A percentile compares a stretch with the other conserved stretches of the same genome.
Evolutionary conservation across 2,797 vertebrate species (phyloP).

Genomic region (Hoplostethus mediterraneus): DNA sequence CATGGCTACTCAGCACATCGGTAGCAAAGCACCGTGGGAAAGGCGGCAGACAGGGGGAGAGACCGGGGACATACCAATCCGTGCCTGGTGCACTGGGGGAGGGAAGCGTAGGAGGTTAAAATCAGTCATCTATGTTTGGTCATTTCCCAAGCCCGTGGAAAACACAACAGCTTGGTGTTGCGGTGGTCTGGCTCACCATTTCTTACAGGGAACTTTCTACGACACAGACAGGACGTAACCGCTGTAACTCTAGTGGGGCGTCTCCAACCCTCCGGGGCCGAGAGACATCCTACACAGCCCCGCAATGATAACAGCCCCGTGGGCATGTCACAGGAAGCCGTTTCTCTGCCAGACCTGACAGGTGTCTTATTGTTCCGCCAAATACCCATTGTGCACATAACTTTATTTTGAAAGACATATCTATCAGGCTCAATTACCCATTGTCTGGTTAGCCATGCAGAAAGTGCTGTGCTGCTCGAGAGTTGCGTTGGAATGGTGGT

Average conservation of each 20-base stretch:
- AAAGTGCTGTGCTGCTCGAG: conserved; percentile 26
- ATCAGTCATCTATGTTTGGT: conserved; percentile 34
- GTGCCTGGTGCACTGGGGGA: conserved; percentile 1
- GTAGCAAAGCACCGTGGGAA: conserved; percentile 68
- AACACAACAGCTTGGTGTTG: conserved; percentile 23
- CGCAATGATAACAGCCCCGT: conserved; percentile 70
- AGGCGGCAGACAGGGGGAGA: conserved; percentile 25
- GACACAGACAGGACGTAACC: conserved; percentile 44
- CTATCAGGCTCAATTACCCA: conserved; percentile 72
- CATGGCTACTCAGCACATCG: conserved; percentile 52
- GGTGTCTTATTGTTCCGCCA: conserved; percentile 77
- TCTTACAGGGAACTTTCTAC: conserved; percentile 39
- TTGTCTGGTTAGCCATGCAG: conserved; percentile 71
- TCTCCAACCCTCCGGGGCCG: conserved; percentile 54
- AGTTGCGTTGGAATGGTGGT: conserved; percentile 3
- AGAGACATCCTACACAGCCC: conserved; percentile 69
- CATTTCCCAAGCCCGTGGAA: conserved; percentile 31
- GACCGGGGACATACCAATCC: conserved; percentile 14
- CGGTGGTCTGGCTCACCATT: conserved; percentile 24
- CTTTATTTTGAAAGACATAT: conserved; percentile 78
- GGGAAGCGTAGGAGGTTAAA: not conserved
- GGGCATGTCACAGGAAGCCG: conserved; percentile 73
- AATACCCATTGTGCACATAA: conserved; percentile 71
- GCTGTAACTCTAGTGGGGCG: conserved; percentile 67
- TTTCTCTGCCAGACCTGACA: conserved; percentile 72